These are phyloP conservation scores for Gastrophysa polygoni DNA, from an alignment of 2,888 invertebrate genomes.

Conservation along the genomic window DNA sequence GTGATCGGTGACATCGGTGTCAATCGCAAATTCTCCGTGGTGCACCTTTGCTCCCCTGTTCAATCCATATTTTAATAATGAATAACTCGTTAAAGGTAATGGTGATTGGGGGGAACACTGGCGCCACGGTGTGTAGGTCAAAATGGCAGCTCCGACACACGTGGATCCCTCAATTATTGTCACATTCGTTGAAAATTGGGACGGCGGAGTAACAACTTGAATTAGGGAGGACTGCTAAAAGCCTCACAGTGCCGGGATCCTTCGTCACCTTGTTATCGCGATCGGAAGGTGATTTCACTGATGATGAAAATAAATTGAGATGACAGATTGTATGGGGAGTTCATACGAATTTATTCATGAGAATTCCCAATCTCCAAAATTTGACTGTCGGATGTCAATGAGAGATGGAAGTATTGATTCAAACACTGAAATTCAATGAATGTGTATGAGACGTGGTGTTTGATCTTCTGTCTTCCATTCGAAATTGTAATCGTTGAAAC, in stretches of 20 bases:
- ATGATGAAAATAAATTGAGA: no score
- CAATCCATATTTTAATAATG: neutral
- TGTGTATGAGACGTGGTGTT: no score
- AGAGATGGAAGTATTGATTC: no score
- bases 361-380: no score
- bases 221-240: neutral
- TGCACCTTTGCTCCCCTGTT: neutral
- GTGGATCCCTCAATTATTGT: neutral
- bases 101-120: neutral
- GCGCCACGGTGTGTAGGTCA: neutral
- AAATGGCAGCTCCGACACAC: neutral
- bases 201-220: neutral
- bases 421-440: no score
- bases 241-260: neutral
- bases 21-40: no score
- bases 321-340: no score
- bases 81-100: neutral
- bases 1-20: no score
- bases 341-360: no score
- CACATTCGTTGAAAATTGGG: neutral
- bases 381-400: no score
- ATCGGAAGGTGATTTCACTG: neutral
- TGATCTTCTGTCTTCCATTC: no score
- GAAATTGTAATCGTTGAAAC: no score
- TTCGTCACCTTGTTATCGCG: neutral